phyloP scores from a whole-genome alignment of 2,797 vertebrate species.

The Pygocentrus nattereri region DNA sequence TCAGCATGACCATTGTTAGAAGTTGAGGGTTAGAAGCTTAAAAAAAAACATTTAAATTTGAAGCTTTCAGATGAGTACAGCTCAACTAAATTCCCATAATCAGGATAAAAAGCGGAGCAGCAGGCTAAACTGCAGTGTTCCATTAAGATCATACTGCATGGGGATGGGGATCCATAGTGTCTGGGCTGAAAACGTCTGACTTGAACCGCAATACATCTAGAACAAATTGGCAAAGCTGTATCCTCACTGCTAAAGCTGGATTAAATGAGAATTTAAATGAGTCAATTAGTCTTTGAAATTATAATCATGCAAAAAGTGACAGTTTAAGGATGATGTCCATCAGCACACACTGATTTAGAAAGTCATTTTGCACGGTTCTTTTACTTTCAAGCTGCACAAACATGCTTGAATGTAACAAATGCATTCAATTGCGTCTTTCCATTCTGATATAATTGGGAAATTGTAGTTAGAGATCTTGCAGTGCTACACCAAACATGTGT shows the following conservation, averaged over 20 bases:
- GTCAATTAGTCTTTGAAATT: neutral
- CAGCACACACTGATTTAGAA: neutral
- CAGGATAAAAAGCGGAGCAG: too few relatives aligned
- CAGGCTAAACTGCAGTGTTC: too few relatives aligned
- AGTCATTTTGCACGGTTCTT: neutral
- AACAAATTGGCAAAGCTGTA: neutral
- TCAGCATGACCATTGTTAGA: too few relatives aligned
- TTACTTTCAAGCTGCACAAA: slow-evolving; percentile 19
- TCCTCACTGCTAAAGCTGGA: slow-evolving; percentile 1
- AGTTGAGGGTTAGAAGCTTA: too few relatives aligned
- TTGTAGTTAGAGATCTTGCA: neutral
- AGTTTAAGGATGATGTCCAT: slow-evolving; percentile 7
- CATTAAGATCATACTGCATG: too few relatives aligned
- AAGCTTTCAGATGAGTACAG: too few relatives aligned
- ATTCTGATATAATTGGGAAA: neutral
- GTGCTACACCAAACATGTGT: neutral
- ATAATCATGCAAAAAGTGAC: neutral
- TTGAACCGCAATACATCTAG: neutral
- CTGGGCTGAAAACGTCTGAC: neutral
- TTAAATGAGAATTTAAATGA: neutral
- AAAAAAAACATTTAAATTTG: too few relatives aligned
- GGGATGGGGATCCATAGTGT: neutral
- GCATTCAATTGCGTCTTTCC: neutral
- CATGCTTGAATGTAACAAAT: neutral
- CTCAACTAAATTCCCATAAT: too few relatives aligned